Conservation (phyloP, 1,140 invertebrate genomes). For the Diploscapter pachys region DNA sequence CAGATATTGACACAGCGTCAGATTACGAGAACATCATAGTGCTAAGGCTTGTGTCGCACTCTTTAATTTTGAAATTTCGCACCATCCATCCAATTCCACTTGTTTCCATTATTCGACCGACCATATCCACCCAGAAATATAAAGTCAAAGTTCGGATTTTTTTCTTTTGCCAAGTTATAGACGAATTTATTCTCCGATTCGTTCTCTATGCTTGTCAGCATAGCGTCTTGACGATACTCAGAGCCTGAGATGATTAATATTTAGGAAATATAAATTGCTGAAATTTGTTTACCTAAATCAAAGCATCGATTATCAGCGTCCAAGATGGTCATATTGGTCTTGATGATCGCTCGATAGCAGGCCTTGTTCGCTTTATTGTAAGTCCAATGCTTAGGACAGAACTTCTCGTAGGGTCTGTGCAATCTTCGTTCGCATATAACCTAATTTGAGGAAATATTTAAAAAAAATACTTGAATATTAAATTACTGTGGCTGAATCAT, state of each 20-base stretch:
- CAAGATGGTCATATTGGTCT: conserved; percentile 41
- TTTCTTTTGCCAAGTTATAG: conserved; percentile 39
- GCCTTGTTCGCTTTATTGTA: conserved; percentile 37
- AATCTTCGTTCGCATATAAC: conserved; percentile 38
- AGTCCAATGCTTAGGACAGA: conserved; percentile 33
- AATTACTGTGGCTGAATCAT: conserved; percentile 40
- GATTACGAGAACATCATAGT: no score
- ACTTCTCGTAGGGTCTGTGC: conserved; percentile 19
- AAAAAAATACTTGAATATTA: no score
- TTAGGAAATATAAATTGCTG: not conserved
- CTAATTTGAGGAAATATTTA: no score
- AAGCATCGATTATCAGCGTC: conserved; percentile 44
- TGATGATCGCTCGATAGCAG: conserved; percentile 39
- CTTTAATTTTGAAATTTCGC: not conserved
- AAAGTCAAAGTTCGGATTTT: conserved; percentile 35
- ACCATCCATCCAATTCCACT: conserved; percentile 51
- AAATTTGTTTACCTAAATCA: conserved; percentile 30
- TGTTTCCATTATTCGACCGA: conserved; percentile 37
- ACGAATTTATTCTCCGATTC: conserved; percentile 43
- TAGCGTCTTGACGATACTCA: conserved; percentile 39
- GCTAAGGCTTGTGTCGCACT: no score
- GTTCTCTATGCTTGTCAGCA: conserved; percentile 38
- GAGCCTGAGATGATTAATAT: conserved; percentile 23
- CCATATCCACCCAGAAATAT: conserved; percentile 44
- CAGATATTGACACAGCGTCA: no score